Base-by-base conservation (phyloP, 2,113 vertebrate species). In the Podiceps cristatus region DNA sequence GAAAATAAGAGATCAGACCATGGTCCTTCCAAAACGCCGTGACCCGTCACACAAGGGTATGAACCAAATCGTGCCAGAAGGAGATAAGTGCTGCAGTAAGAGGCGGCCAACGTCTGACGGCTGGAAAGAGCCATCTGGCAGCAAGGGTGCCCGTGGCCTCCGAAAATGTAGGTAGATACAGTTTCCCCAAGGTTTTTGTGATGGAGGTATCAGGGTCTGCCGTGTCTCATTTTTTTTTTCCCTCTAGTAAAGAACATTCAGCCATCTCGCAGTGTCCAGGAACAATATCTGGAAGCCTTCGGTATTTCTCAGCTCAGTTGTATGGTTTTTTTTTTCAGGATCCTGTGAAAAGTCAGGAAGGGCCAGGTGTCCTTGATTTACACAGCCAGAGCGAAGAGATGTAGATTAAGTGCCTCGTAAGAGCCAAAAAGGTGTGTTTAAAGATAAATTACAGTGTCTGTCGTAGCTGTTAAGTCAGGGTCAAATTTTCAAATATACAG, bases 301-400 rank as follows among this genome's bases (percentile, higher is more conserved):
- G 5, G 44, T 60, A 10, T 89, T 92, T 68, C 55, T 69, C 59
- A 88, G 55, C 55, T 42, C 55, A 18, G 25, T 31, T 52, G 24
- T 40, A 1, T 52, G 68, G 1, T 63, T 1, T 11, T 18, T 68
- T 24, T 64, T 78, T 78, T 31, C 22, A 66, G 66, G 80, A 72
- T 75, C 8, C n/a, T 58, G 62, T 75, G 69, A 91, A 79, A 91
- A 85, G 77, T 68, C 58, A 85, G 66, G 63, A 85, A 50, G 77
- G 58, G n/a, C 77, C 86, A 91, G 86, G 22, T 89, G 86, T 95
- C 90, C 81, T 82, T 81, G 60, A 94, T 94, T 82, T 90, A 62
- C 2, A 1, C 56, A 87, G 69, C 44, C 66, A 60, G 66, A 84
- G 78, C 23, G 77, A 75, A 53, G 83, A 86, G 49, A 75, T 44